These are phyloP conservation scores for Drosophila ficusphila DNA, from an alignment of 1,140 invertebrate genomes.

Conservation along the genomic window DNA sequence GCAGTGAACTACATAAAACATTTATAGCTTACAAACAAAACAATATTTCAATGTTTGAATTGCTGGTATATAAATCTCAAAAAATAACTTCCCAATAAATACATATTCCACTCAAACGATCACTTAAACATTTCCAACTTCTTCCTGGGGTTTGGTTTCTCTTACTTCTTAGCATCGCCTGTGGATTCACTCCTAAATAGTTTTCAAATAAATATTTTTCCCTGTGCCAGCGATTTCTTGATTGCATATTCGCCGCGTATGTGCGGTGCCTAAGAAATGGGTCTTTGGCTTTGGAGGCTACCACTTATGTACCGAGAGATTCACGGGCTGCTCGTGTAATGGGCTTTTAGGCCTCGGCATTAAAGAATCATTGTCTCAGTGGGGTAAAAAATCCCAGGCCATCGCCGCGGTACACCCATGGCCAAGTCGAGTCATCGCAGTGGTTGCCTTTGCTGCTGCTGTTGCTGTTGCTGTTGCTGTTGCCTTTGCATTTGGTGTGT, in stretches of 20 bases:
- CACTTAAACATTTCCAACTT: too few species aligned
- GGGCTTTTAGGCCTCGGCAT: constrained; percentile 49
- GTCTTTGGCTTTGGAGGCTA: constrained; percentile 17
- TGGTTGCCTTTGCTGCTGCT: too few species aligned
- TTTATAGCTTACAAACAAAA: too few species aligned
- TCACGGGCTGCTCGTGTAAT: constrained; percentile 34
- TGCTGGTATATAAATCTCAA: too few species aligned
- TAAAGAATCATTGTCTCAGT: constrained; percentile 71
- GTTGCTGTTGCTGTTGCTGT: too few species aligned
- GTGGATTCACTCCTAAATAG: too few species aligned
- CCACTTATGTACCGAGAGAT: constrained; percentile 27
- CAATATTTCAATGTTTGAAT: too few species aligned
- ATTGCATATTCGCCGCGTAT: constrained; percentile 45
- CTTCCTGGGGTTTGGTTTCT: too few species aligned
- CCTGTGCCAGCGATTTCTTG: neutral
- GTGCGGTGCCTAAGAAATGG: constrained; percentile 17
- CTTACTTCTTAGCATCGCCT: too few species aligned
- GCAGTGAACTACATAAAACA: too few species aligned
- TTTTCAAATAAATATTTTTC: neutral
- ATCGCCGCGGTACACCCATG: constrained; percentile 35
- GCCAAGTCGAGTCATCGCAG: constrained; percentile 34
- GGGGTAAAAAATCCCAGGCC: constrained; percentile 43
- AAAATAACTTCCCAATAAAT: neutral
- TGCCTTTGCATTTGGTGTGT: too few species aligned
- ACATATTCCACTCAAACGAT: too few species aligned